Conservation (phyloP, 2,888 invertebrate genomes). For the Linnaemya tessellans region DNA sequence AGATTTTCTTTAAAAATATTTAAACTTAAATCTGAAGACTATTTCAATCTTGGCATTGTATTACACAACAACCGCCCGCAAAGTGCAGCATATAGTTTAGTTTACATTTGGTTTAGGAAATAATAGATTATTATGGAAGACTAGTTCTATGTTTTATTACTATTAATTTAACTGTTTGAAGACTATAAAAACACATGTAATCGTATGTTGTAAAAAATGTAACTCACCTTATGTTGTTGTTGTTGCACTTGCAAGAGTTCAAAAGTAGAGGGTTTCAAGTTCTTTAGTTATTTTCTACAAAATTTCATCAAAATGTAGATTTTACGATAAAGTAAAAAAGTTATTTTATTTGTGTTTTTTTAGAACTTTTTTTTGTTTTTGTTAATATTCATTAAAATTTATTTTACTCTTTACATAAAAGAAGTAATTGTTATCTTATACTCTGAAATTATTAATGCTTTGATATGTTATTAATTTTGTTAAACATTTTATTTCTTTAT, state of each 20-base stretch:
- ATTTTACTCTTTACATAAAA: neutral
- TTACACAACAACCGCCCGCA: neutral
- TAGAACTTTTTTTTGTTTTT: neutral
- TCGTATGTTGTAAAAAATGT: neutral
- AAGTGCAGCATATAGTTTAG: slow-evolving; percentile 25
- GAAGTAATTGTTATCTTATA: slow-evolving; percentile 45
- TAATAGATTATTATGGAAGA: slow-evolving; percentile 69
- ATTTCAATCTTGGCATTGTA: no score
- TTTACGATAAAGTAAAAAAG: neutral
- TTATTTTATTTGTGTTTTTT: slow-evolving; percentile 7
- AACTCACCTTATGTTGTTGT: slow-evolving; percentile 51
- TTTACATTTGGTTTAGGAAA: slow-evolving; percentile 51
- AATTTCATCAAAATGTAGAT: neutral
- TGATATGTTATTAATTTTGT: slow-evolving; percentile 58
- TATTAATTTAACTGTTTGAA: slow-evolving; percentile 10
- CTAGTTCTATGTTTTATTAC: slow-evolving; percentile 66
- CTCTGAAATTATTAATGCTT: slow-evolving; percentile 47
- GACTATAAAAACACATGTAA: slow-evolving; percentile 15
- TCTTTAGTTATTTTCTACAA: neutral
- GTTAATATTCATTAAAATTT: slow-evolving; percentile 6
- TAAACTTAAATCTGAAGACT: neutral
- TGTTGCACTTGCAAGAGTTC: neutral
- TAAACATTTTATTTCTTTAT: slow-evolving; percentile 12
- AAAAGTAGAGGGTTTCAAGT: neutral
- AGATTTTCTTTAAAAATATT: no score